A percentile compares a stretch with the other conserved stretches of the same genome.
phyloP scores from a whole-genome alignment of 1,140 invertebrate species.

The Drosophila ironensis region DNA sequence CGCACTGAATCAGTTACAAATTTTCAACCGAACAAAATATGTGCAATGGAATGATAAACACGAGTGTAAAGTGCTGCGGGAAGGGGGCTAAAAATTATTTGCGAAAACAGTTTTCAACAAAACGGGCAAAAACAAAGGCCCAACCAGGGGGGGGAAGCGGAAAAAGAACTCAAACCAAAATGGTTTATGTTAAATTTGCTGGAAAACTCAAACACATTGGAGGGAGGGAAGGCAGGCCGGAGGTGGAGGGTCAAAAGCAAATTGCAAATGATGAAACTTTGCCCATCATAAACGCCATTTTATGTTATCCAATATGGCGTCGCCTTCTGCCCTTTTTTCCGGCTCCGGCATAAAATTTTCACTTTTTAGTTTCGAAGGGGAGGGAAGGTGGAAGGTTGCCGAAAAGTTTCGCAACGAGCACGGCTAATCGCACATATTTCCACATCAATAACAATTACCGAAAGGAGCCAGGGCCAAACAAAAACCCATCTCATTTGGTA shows the following conservation, averaged over 20 bases:
- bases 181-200: conserved; percentile 65
- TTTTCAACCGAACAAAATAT: neutral
- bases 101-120: conserved; percentile 40
- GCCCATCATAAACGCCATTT: conserved; percentile 72
- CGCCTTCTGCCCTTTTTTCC: conserved; percentile 19
- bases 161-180: conserved; percentile 26
- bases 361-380: conserved; percentile 58
- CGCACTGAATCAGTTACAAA: conserved; percentile 48
- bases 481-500: conserved; percentile 49
- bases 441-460: conserved; percentile 68
- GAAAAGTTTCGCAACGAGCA: conserved; percentile 28
- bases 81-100: conserved; percentile 27
- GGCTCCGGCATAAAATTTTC: conserved; percentile 55
- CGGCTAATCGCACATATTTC: conserved; percentile 67
- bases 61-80: neutral
- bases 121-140: conserved; percentile 4
- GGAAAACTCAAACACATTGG: conserved; percentile 42
- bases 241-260: conserved; percentile 50
- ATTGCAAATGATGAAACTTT: conserved; percentile 72
- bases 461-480: conserved; percentile 25
- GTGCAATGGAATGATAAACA: conserved; percentile 5
- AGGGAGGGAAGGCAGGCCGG: neutral
- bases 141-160: neutral
- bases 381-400: neutral
- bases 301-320: conserved; percentile 70